Base-by-base conservation (phyloP, 1,140 invertebrate genomes). In the Rhagoletis pomonella region DNA sequence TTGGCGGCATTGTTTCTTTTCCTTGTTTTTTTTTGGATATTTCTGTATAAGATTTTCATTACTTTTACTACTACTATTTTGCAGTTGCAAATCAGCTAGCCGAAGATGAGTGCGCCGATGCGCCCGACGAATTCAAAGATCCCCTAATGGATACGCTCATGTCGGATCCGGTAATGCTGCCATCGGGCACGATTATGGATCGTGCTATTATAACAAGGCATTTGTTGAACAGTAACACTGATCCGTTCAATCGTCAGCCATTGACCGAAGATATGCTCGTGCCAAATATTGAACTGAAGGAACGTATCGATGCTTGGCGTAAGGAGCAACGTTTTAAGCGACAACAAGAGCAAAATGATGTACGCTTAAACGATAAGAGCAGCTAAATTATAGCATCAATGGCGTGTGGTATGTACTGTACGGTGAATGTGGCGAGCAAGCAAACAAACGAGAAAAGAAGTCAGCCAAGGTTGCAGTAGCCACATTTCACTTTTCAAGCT, bases 61-160 rank as follows among this genome's bases (percentile, higher is more conserved):
- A 12, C 4, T 44, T 86, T 44, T 62, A 50, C 10, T 1, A 86
- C 59, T 69, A 10, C 55, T 86, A 12, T 93, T 17, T 93, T 94
- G 94, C 96, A 90, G 95, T 97, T 87, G 96, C 96, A 88, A 99
- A 99, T 94, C 95, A 97, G 90, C 96, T 97, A 89, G 95, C 95
- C 89, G 96, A 97, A 91, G 97, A 98, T 88, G 98, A 99, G 93
- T 98, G 96, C 91, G 97, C 97, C 50, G 98, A 99, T 93, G 98
- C 98, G 65, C 99, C 99, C 0, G 98, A 99, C 89, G 98, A 99
- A 93, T 99, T 99, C 93, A 96, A 96, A 94, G 98, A 99, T 95
- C 98, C 98, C 0, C 94, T 99, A 1, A 99, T 99, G 98, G 98
- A 98, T 91, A 99, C 98, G 0, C 93, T 99, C 29, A 99, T 99